A percentile compares a stretch with the other conserved stretches of the same genome.
Conservation (phyloP, 2,113 vertebrate genomes). For the Salvator merianae region DNA sequence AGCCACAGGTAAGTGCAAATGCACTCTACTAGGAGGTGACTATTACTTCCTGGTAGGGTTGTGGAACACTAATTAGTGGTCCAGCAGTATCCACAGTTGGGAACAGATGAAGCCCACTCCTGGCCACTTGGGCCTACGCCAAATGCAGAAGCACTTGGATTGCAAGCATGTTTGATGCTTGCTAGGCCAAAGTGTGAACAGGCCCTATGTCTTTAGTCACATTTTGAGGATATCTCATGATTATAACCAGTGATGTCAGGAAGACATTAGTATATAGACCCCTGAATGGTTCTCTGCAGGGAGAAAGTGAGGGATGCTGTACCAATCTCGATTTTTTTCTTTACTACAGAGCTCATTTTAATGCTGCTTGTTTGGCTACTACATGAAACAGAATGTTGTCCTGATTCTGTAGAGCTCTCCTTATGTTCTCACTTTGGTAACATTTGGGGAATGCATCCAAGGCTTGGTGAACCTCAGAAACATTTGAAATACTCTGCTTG, state of each 20-base stretch:
- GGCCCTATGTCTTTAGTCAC: too few relatives aligned
- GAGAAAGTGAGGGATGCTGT: neutral
- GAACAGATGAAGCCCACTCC: too few relatives aligned
- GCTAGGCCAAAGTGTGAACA: too few relatives aligned
- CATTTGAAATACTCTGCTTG: constrained; percentile 3
- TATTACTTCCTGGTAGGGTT: too few relatives aligned
- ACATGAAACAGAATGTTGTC: neutral
- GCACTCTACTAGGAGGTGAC: too few relatives aligned
- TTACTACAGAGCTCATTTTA: neutral
- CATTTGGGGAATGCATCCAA: neutral
- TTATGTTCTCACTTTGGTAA: neutral
- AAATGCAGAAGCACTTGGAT: too few relatives aligned
- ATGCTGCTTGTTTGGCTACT: neutral
- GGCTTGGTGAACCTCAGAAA: neutral
- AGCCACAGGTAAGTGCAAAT: too few relatives aligned
- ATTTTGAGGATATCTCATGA: too few relatives aligned
- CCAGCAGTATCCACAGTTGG: too few relatives aligned
- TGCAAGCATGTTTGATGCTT: too few relatives aligned
- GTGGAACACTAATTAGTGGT: too few relatives aligned
- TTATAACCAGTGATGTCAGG: neutral
- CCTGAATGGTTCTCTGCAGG: neutral
- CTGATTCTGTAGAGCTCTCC: neutral
- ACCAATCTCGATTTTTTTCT: neutral
- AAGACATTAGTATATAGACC: neutral
- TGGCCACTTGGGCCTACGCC: too few relatives aligned